Base-by-base conservation (phyloP, 2,888 invertebrate species). In the Spilosoma lubricipeda region DNA sequence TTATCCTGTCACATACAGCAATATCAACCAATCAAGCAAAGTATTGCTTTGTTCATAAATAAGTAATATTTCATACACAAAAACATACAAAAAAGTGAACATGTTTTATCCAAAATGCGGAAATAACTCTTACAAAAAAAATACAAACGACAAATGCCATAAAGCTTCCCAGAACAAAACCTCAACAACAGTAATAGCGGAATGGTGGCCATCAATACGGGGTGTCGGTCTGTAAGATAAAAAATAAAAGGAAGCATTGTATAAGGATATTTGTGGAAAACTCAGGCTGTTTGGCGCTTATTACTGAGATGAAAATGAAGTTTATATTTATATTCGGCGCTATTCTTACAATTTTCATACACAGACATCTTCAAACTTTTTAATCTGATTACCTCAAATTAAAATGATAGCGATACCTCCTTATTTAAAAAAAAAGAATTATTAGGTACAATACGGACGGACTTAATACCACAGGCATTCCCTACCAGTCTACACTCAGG, bases 141-240 rank as follows among this genome's bases (percentile, higher is more conserved):
- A 74, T 71, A 73, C 73, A 69, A 71, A 48, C 59, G 64, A 76
- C 70, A 74, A 45, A 74, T 74, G 36, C 59, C 68, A 76, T 74
- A 77, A 78, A 72, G 70, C 75, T 71, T 63, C 39, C 33, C 20
- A 80, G 80, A 76, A 76, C 76, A 80, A 83, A 82, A 78, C 77
- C 82, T 75, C 77, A 76, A 76, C 80, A 83, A 27, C 69, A 70
- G 72, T 84, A 79, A 82, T 77, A 77, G 79, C 68, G 70, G 68
- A 75, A 80, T 79, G 73, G 71, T 63, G n/a, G 42, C 74, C 84
- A 83, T 84, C 79, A 83, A 80, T 82, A 78, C 79, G 52, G 68
- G 63, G 76, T 73, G 79, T 78, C 71, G 70, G 74, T 67, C 75
- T 59, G 65, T 13, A 65, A 83, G 79, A 82, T 82, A 59, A 75